Conservation (phyloP, 2,797 vertebrate species). For the Cirrhinus molitorella region DNA sequence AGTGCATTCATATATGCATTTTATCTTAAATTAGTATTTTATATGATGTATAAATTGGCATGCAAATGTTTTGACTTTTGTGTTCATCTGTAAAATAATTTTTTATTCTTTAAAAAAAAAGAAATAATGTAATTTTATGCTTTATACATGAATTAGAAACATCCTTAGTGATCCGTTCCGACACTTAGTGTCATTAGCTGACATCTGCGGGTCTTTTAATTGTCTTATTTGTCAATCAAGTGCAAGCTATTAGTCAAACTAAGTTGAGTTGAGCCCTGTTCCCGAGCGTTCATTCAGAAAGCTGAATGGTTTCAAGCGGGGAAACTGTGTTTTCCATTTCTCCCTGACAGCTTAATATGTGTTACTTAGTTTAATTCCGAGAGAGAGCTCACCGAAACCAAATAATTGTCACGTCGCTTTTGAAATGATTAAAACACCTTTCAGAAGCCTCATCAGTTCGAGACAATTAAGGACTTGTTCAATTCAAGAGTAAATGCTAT, state of each 20-base stretch:
- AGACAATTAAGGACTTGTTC: constrained; percentile 19
- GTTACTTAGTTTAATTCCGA: constrained; percentile 26
- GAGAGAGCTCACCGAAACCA: constrained; percentile 28
- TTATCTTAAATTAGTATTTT: neutral
- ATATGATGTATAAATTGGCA: neutral
- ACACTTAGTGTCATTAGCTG: constrained; percentile 48
- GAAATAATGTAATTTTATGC: neutral
- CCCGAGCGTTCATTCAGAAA: constrained; percentile 15
- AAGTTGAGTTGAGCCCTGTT: constrained; percentile 7
- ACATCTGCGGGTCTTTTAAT: constrained; percentile 12
- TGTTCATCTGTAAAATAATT: neutral
- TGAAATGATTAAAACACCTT: constrained; percentile 32
- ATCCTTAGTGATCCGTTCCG: neutral
- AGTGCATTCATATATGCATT: neutral
- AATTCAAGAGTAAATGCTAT: neutral
- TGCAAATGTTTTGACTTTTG: neutral
- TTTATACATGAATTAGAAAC: constrained; percentile 2
- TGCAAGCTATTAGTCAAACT: neutral
- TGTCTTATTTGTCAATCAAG: constrained; percentile 34
- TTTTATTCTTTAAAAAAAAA: neutral
- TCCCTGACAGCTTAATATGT: constrained; percentile 43
- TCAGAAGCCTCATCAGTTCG: constrained; percentile 6
- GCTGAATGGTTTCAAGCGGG: neutral
- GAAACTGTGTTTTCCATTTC: constrained; percentile 18
- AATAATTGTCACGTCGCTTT: constrained; percentile 37